Percentiles rank a stretch among this genome's conserved stretches.
phyloP scores from a whole-genome alignment of 1,140 invertebrate species.

The Druon quercuslanigerum region DNA sequence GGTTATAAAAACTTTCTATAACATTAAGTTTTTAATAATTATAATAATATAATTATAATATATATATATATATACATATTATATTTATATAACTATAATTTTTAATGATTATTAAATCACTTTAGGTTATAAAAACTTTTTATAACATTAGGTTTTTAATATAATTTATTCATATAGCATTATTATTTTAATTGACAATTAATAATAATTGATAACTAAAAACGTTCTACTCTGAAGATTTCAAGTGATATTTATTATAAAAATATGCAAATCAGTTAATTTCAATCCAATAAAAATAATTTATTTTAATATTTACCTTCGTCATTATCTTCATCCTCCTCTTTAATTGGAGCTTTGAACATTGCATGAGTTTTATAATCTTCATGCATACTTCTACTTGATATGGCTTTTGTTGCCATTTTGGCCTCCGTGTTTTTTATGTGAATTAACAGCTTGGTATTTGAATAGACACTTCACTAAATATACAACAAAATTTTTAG shows the following conservation, averaged over 20 bases:
- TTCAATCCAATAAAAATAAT: neutral
- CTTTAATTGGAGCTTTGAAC: conserved; percentile 10
- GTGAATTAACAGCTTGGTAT: conserved; percentile 27
- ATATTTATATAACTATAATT: no score
- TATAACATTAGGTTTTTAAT: no score
- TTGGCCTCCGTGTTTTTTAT: conserved; percentile 8
- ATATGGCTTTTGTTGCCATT: neutral
- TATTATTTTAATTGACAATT: no score
- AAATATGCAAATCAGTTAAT: neutral
- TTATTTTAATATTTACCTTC: neutral
- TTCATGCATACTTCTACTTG: neutral
- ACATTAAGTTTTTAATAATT: no score
- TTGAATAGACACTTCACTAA: neutral
- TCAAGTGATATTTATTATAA: no score
- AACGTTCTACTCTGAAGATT: no score
- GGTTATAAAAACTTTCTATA: neutral
- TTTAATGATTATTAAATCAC: neutral
- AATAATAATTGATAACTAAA: no score
- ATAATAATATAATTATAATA: no score
- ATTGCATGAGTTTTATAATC: neutral
- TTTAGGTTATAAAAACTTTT: neutral
- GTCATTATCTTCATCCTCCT: neutral
- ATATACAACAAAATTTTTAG: no score
- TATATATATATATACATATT: no score
- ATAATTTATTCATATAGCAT: no score